Percentiles rank a stretch among this genome's conserved stretches.
phyloP scores from a whole-genome alignment of 30 jellyfish, hydroid and myxozoan genomes.

The Pseudorhiza aurosa region DNA sequence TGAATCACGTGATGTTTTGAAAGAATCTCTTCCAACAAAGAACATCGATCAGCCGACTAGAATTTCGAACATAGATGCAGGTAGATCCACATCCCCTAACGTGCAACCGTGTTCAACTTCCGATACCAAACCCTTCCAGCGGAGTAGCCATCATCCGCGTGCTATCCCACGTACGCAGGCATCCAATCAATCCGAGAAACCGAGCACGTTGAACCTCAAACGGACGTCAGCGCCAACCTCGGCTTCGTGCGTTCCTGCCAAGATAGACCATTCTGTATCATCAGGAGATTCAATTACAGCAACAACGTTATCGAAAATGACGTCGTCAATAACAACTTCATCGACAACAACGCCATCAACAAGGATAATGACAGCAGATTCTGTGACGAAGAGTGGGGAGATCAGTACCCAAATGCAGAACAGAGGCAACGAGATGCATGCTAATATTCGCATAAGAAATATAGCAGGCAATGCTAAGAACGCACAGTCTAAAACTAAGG shows the following conservation, averaged over 20 bases:
- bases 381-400: background rate
- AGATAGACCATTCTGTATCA: background rate
- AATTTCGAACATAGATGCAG: background rate
- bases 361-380: background rate
- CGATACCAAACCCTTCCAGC: background rate
- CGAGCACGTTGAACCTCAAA: background rate
- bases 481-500: slow-evolving; percentile 1
- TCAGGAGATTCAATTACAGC: background rate
- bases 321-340: background rate
- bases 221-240: background rate
- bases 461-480: background rate
- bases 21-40: background rate
- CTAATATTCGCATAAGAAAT: background rate
- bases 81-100: background rate
- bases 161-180: background rate
- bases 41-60: slow-evolving; percentile 2
- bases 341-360: background rate
- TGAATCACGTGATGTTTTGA: background rate
- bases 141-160: background rate
- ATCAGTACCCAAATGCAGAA: background rate
- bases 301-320: no score
- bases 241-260: background rate
- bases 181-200: background rate
- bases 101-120: background rate
- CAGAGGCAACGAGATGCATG: background rate